Conservation (phyloP, 2,797 vertebrate genomes). For the Sebastiscus tertius region DNA sequence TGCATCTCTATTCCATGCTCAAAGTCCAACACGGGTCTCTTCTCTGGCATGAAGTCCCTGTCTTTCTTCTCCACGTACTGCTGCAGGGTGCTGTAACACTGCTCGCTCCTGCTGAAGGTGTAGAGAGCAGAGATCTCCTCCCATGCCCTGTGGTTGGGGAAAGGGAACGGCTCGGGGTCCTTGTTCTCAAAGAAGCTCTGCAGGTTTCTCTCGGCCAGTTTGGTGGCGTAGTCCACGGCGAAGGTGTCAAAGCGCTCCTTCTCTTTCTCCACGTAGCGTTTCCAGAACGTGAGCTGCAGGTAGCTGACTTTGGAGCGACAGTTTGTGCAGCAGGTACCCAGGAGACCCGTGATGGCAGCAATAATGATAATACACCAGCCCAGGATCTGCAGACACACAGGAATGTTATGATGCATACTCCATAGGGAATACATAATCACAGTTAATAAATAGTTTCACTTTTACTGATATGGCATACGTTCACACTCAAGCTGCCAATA, state of each 20-base stretch:
- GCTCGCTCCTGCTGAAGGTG: constrained; percentile 81
- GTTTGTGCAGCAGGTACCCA: constrained; percentile 87
- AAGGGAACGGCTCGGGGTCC: constrained; percentile 81
- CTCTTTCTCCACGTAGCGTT: constrained; percentile 87
- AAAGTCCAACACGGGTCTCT: constrained; percentile 69
- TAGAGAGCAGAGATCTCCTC: constrained; percentile 89
- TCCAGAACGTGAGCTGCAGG: constrained; percentile 92
- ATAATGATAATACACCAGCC: constrained; percentile 90
- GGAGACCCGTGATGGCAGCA: constrained; percentile 78
- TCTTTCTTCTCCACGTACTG: constrained; percentile 84
- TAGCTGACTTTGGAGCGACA: constrained; percentile 92
- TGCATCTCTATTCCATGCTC: constrained; percentile 48
- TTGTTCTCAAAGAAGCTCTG: constrained; percentile 92
- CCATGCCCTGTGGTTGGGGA: constrained; percentile 91
- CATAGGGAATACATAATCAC: not conserved
- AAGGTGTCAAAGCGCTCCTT: constrained; percentile 86
- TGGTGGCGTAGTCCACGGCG: constrained; percentile 85
- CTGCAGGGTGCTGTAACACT: constrained; percentile 92
- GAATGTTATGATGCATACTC: not conserved
- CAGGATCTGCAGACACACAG: constrained; percentile 83
- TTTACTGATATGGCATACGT: not conserved
- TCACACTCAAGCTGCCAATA: no score
- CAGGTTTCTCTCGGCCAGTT: constrained; percentile 90
- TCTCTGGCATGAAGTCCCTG: constrained; percentile 73
- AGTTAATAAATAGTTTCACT: not conserved